Evolutionary conservation across 1,140 invertebrate genomes (phyloP).

Genomic region (Fragariocoptes setiger): DNA sequence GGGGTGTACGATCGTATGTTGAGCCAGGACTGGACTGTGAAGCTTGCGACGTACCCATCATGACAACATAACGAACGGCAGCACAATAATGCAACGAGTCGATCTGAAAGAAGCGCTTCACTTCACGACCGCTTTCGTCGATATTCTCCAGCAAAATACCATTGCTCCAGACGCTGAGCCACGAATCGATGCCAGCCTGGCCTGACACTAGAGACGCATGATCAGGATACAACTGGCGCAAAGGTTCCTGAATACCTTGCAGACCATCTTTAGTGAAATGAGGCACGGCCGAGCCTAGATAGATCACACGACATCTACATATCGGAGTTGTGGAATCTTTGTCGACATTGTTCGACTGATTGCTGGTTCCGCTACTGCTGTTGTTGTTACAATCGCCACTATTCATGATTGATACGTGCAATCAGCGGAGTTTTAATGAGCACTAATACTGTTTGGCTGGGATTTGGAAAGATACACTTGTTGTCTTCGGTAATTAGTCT

Average conservation of each 20-base stretch:
- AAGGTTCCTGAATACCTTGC: constrained; percentile 82
- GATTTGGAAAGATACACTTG: too few species aligned
- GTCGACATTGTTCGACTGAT: too few species aligned
- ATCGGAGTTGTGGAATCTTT: constrained; percentile 27
- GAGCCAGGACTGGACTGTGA: not conserved
- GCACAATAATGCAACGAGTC: constrained; percentile 87
- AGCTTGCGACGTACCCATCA: too few species aligned
- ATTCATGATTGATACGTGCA: too few species aligned
- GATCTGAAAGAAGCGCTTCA: constrained; percentile 86
- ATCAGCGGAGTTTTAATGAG: too few species aligned
- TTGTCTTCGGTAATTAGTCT: too few species aligned
- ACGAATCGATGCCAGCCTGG: constrained; percentile 73
- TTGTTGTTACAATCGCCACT: too few species aligned
- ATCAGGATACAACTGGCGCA: constrained; percentile 69
- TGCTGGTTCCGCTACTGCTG: too few species aligned
- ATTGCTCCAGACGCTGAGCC: constrained; percentile 86
- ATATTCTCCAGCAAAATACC: constrained; percentile 82
- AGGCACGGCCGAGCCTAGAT: constrained; percentile 82
- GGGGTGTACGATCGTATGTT: not conserved
- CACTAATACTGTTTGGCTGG: too few species aligned
- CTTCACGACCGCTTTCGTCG: constrained; percentile 68
- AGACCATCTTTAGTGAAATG: constrained; percentile 88
- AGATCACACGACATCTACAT: constrained; percentile 81
- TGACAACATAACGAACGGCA: constrained; percentile 60
- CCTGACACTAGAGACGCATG: constrained; percentile 16